These are phyloP conservation scores for Dicentrarchus labrax DNA, from an alignment of 2,113 vertebrate species.

Conservation along the genomic window DNA sequence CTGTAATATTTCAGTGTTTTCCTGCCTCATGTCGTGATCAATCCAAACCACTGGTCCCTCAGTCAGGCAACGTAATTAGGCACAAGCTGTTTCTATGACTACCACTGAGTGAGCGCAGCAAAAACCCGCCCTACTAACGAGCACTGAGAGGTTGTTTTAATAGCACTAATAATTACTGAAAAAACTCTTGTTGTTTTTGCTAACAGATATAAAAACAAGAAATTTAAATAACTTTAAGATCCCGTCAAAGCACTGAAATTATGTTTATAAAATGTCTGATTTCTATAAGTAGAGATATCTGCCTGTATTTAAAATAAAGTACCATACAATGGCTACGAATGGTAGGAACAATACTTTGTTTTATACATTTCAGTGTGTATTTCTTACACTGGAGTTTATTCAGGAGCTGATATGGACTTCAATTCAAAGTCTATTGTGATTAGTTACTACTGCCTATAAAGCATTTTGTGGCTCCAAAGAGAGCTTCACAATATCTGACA, in stretches of 20 bases:
- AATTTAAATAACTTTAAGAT: background rate
- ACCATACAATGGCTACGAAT: background rate
- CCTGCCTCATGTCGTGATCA: background rate
- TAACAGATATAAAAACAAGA: too few species aligned
- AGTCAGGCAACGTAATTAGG: slow-evolving; percentile 35
- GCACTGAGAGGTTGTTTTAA: slow-evolving; percentile 4
- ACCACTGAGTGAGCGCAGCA: slow-evolving; percentile 32
- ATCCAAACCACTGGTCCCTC: slow-evolving; percentile 18
- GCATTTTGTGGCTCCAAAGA: too few species aligned
- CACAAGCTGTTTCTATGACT: slow-evolving; percentile 66
- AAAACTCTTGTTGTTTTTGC: too few species aligned
- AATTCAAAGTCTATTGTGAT: background rate
- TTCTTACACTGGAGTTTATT: background rate
- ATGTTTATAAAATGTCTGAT: background rate
- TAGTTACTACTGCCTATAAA: background rate
- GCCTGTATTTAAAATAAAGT: background rate
- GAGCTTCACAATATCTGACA: too few species aligned
- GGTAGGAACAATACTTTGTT: background rate
- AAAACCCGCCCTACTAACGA: background rate
- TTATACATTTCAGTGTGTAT: background rate
- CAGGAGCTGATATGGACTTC: background rate
- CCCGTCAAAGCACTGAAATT: background rate
- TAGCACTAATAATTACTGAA: background rate
- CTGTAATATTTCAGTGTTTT: slow-evolving; percentile 7
- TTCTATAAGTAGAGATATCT: background rate